Base-by-base conservation (phyloP, 2,797 vertebrate species). In the Phoxinus dragarum region DNA sequence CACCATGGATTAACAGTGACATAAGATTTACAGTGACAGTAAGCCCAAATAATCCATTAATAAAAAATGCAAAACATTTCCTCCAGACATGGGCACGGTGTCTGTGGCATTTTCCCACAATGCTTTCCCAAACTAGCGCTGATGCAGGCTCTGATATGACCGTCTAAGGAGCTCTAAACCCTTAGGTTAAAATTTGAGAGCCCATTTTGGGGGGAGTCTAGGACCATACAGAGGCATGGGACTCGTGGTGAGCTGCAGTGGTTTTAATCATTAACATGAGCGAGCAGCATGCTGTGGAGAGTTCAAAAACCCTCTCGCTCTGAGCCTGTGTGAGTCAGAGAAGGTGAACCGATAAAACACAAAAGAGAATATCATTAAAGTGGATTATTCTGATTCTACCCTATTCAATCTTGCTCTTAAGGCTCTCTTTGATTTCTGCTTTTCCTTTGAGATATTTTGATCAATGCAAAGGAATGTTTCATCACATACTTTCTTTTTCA, bases 311-410 rank as follows among this genome's bases (percentile, higher is more conserved):
- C 86, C 49, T 68, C 78, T 61, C 9, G 16, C 76, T 64, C 49
- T 14, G 8, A 38, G 49, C 23, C 54, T 86, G 86, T 19, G 82
- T 75, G 80, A 73, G 10, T 54, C 69, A 73, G 42, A 47, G 66
- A 67, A 80, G 80, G 86, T 82, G 79, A 82, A 59, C 40, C 42
- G 23, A 83, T 85, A 76, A 90, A 90, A 87, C 21, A 86, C 77
- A 80, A 84, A 81, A 34, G 76, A 81, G 49, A 87, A 87, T 59
- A 81, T 86, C 75, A 87, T 90, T 80, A 77, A 79, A 84, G 86
- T 34, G 66, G 76, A 77, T 74, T 84, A 87, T 73, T 85, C 68
- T 6, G 34, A 82, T 54, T 64, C 42, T 49, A 47, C 14, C n/a
- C 27, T 36, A 42, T 84, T 76, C 66, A 67, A n/a, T 66, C 49